Percentiles rank a stretch among this genome's conserved stretches.
These are phyloP conservation scores for Otolemur garnettii DNA, from an alignment of 2,113 vertebrate species.

Conservation along the genomic window DNA sequence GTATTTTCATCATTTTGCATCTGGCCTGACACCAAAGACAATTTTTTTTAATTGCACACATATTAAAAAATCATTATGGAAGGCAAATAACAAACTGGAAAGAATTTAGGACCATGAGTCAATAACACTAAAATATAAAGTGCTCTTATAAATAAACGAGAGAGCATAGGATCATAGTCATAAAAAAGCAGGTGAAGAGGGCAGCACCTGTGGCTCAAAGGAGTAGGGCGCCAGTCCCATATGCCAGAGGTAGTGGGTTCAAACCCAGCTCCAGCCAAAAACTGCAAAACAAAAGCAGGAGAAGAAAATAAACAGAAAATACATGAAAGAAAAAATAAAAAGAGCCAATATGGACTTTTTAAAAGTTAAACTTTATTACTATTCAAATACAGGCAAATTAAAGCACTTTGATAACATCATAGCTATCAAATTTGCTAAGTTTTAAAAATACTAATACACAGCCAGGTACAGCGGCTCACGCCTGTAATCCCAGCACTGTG, in stretches of 20 bases:
- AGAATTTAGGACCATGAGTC: neutral
- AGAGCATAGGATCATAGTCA: neutral
- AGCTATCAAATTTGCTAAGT: neutral
- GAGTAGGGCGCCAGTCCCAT: too few relatives aligned
- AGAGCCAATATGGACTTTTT: neutral
- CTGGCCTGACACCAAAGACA: neutral
- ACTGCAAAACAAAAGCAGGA: neutral
- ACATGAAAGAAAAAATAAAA: conserved; percentile 6
- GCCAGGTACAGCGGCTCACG: too few relatives aligned
- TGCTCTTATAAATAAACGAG: neutral
- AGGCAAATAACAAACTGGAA: neutral
- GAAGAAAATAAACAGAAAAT: neutral
- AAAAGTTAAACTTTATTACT: neutral
- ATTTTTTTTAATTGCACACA: neutral
- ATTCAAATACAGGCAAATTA: conserved; percentile 11
- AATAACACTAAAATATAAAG: neutral
- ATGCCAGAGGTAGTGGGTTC: too few relatives aligned
- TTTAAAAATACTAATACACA: too few relatives aligned
- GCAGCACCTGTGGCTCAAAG: too few relatives aligned
- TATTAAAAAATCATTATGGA: neutral
- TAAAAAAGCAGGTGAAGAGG: neutral
- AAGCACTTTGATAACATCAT: neutral
- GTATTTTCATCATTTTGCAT: neutral
- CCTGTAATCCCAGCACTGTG: too few relatives aligned
- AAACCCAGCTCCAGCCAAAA: too few relatives aligned